Evolutionary conservation across 64 coral and sea anemone genomes (phyloP).

Genomic region (Cladopsammia gracilis): DNA sequence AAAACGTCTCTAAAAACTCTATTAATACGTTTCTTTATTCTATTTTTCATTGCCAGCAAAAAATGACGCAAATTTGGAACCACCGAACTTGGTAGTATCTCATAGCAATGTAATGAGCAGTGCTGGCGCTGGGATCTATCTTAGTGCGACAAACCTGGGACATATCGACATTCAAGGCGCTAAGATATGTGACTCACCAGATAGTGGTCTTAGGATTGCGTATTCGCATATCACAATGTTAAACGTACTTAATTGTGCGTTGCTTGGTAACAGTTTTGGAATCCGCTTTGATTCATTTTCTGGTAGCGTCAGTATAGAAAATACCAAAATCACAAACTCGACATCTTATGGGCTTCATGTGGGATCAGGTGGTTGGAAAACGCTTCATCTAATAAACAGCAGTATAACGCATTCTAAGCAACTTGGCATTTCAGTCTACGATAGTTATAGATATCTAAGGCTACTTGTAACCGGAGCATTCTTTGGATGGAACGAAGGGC

Average conservation of each 20-base stretch:
- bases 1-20: too few relatives aligned
- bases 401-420: neutral
- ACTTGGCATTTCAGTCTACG: neutral
- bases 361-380: neutral
- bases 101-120: slow-evolving; percentile 4
- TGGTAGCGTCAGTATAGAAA: slow-evolving; percentile 1
- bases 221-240: neutral
- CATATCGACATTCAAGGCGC: neutral
- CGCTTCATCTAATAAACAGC: neutral
- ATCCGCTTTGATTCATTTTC: neutral
- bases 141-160: slow-evolving; percentile 10
- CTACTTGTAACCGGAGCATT: neutral
- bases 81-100: slow-evolving; percentile 45
- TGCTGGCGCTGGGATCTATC: neutral
- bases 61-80: slow-evolving; percentile 39
- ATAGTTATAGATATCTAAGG: neutral
- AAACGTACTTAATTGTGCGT: neutral
- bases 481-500: slow-evolving; percentile 12
- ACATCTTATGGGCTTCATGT: neutral
- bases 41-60: slow-evolving; percentile 16
- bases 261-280: neutral
- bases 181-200: neutral
- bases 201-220: neutral
- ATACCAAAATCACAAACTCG: slow-evolving; percentile 11
- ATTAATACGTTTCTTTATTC: too few relatives aligned